Evolutionary conservation across 2,888 invertebrate species (phyloP).

Genomic region (Stramonita haemastoma): DNA sequence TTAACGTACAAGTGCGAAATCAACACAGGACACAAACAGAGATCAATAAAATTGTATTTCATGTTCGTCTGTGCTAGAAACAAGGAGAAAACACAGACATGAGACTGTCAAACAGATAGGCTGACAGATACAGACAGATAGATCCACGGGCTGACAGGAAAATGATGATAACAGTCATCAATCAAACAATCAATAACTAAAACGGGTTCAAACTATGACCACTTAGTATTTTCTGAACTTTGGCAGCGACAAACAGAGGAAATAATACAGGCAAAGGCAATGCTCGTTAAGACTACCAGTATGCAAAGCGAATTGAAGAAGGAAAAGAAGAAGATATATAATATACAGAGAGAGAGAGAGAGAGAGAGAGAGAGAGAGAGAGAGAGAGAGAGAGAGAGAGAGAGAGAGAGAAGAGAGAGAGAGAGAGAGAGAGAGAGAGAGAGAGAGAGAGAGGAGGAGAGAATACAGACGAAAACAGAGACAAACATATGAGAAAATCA

Average conservation of each 20-base stretch:
- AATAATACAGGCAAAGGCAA: not conserved
- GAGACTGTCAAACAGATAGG: not conserved
- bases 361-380: slow-evolving; percentile 6
- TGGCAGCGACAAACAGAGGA: too few species aligned
- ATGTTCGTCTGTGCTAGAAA: too few species aligned
- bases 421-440: not conserved
- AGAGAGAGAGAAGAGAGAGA: not conserved
- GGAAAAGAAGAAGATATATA: not conserved
- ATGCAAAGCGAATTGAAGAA: not conserved
- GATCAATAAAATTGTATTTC: too few species aligned
- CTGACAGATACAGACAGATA: not conserved
- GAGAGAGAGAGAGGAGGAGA: not conserved
- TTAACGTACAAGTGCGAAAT: not conserved
- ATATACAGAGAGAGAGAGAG: too few species aligned
- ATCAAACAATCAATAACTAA: too few species aligned
- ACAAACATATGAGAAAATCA: not conserved
- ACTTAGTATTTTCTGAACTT: too few species aligned
- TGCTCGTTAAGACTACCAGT: not conserved
- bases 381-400: slow-evolving; percentile 10
- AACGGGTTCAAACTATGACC: too few species aligned
- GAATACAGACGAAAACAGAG: not conserved
- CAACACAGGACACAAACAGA: not conserved
- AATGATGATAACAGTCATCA: not conserved
- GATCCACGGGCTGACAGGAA: not conserved
- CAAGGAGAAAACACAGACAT: not conserved